Evolutionary conservation across 2,113 vertebrate species (phyloP).

Genomic region (Emydocephalus ijimae): DNA sequence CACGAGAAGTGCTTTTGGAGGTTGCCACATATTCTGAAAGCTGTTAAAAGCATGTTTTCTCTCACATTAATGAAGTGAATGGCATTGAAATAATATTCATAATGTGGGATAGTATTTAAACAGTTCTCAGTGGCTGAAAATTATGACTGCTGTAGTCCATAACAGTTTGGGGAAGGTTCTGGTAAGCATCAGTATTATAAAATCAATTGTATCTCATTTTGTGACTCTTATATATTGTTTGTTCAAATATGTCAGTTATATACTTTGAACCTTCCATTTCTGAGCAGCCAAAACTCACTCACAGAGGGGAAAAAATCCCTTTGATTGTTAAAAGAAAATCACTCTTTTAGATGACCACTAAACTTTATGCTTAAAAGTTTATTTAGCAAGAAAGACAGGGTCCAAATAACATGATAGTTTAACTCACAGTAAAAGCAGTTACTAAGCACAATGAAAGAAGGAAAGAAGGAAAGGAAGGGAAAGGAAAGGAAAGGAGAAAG

Average conservation of each 20-base stretch:
- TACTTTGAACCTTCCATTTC: neutral
- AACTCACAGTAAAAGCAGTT: neutral
- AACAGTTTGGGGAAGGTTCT: neutral
- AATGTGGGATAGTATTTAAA: neutral
- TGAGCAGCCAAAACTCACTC: neutral
- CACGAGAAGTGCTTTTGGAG: neutral
- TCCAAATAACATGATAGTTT: neutral
- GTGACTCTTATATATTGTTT: neutral
- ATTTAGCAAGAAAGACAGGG: neutral
- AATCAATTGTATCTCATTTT: neutral
- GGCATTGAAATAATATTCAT: neutral
- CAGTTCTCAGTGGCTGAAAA: neutral
- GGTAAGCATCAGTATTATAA: neutral
- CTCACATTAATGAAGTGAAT: neutral
- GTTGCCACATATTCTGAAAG: neutral
- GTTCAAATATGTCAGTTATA: neutral
- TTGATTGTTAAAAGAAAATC: neutral
- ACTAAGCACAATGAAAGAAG: neutral
- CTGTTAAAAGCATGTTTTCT: neutral
- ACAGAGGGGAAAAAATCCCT: no score
- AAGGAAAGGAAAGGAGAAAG: neutral
- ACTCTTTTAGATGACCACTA: neutral
- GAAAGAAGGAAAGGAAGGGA: neutral
- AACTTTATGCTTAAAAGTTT: neutral
- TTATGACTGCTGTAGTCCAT: neutral